Conservation (phyloP, 2,113 vertebrate species). For the Bujurquina vittata region DNA sequence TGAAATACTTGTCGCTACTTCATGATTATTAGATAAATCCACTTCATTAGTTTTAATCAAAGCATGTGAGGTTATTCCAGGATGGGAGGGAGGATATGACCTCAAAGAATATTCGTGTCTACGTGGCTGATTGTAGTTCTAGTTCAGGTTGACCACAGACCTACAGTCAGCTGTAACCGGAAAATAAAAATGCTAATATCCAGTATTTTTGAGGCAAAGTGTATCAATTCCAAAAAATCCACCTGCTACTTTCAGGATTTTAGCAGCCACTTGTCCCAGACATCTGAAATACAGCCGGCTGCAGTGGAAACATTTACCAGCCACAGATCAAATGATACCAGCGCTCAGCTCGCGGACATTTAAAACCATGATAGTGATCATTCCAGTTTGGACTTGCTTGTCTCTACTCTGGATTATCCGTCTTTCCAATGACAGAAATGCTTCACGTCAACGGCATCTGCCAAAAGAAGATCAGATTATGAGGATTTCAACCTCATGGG, state of each 20-base stretch:
- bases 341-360: neutral
- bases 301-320: slow-evolving; percentile 25
- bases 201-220: slow-evolving; percentile 6
- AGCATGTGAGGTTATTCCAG: neutral
- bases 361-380: neutral
- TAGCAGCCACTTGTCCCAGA: slow-evolving; percentile 7
- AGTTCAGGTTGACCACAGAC: neutral
- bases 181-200: slow-evolving; percentile 15
- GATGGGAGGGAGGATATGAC: slow-evolving; percentile 4
- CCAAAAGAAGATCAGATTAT: neutral
- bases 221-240: neutral
- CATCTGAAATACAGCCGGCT: neutral
- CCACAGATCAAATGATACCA: slow-evolving; percentile 10
- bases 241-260: slow-evolving; percentile 8
- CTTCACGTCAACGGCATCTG: neutral
- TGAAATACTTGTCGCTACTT: neutral
- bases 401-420: neutral
- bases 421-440: neutral
- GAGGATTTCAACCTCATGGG: too few species aligned
- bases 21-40: neutral
- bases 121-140: slow-evolving; percentile 14
- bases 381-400: neutral
- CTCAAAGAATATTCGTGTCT: neutral
- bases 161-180: slow-evolving; percentile 28
- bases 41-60: neutral